phyloP scores from a whole-genome alignment of 2,888 invertebrate species.

The Dicyrtoma fusca region DNA sequence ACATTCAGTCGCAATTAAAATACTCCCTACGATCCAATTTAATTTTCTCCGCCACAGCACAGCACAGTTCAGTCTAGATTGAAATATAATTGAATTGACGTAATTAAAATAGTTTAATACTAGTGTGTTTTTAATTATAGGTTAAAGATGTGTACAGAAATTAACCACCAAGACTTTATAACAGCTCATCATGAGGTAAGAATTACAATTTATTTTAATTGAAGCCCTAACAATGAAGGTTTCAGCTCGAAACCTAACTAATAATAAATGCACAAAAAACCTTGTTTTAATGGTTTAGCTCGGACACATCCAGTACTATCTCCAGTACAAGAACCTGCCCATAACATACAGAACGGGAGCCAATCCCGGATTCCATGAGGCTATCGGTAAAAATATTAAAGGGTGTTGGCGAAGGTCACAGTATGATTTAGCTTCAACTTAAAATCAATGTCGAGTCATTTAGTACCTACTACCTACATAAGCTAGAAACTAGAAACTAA shows the following conservation, averaged over 20 bases:
- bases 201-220: no score
- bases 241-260: no score
- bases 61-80: neutral
- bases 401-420: no score
- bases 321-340: slow-evolving; percentile 75
- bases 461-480: no score
- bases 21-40: neutral
- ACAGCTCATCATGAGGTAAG: slow-evolving; percentile 83
- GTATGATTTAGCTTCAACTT: no score
- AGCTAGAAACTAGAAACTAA: no score
- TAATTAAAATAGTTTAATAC: slow-evolving; percentile 3
- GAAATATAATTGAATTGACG: no score
- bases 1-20: neutral
- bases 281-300: slow-evolving; percentile 60
- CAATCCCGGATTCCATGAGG: slow-evolving; percentile 69
- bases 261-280: neutral
- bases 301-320: slow-evolving; percentile 76
- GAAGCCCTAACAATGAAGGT: no score
- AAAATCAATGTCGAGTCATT: no score
- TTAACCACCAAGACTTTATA: slow-evolving; percentile 73
- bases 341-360: slow-evolving; percentile 75
- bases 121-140: slow-evolving; percentile 63
- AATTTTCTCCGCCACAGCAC: neutral
- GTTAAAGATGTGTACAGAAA: slow-evolving; percentile 83
- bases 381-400: slow-evolving; percentile 31